Evolutionary conservation across 2,888 invertebrate species (phyloP).

Genomic region (Monoplex corrugatus): DNA sequence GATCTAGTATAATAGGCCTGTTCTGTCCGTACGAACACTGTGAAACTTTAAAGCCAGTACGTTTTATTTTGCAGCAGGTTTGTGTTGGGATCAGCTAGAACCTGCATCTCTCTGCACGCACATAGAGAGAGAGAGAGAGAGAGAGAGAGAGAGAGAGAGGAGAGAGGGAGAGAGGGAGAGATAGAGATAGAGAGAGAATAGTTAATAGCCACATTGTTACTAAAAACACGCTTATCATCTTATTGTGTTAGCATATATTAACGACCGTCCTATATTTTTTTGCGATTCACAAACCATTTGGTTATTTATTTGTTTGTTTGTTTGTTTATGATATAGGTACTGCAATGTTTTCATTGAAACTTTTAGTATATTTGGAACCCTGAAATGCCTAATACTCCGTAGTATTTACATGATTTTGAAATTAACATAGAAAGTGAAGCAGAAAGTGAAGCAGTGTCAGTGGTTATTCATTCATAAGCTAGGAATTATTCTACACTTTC

Average conservation of each 20-base stretch:
- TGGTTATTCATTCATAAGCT: too few relatives aligned
- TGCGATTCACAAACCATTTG: neutral
- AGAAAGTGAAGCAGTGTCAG: too few relatives aligned
- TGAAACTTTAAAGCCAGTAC: too few relatives aligned
- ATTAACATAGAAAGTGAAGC: too few relatives aligned
- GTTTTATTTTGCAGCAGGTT: neutral
- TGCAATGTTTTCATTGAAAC: neutral
- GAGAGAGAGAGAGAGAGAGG: neutral
- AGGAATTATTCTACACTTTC: too few relatives aligned
- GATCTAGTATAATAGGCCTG: neutral
- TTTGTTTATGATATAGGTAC: neutral
- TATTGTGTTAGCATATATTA: neutral
- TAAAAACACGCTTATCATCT: neutral
- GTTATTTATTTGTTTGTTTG: neutral
- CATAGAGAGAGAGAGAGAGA: neutral
- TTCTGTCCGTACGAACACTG: neutral
- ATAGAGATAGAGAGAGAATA: neutral
- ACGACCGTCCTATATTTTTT: neutral
- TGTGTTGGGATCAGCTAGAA: too few relatives aligned
- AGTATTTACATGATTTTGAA: too few relatives aligned
- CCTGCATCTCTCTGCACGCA: neutral
- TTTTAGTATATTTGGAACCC: neutral
- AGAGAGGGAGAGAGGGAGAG: neutral
- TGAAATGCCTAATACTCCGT: too few relatives aligned
- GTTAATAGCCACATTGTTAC: too few relatives aligned